These are phyloP conservation scores for Apodemus agrarius DNA, from an alignment of 2,797 vertebrate species.

Conservation along the genomic window DNA sequence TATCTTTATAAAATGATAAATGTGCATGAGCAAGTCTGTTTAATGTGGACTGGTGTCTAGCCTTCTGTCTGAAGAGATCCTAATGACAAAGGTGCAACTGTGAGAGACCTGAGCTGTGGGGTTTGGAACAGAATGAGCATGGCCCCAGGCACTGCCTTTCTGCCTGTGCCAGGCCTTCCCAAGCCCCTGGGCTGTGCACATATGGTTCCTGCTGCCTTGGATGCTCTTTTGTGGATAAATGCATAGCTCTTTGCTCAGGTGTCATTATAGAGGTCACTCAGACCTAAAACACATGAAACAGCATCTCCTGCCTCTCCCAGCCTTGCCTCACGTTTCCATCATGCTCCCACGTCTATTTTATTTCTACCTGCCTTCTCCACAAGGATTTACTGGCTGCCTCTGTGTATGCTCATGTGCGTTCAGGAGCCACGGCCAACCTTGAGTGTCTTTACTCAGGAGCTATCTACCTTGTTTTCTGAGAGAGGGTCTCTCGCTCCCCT, in stretches of 20 bases:
- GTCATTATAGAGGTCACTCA: background rate
- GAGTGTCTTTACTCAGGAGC: background rate
- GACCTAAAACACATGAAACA: background rate
- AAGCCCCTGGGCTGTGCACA: background rate
- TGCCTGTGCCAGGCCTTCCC: background rate
- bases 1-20: conserved; percentile 11
- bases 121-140: background rate
- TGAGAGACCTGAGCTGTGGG: background rate
- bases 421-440: background rate
- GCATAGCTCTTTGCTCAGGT: background rate
- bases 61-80: background rate
- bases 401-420: background rate
- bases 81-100: background rate
- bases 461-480: background rate
- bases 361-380: background rate
- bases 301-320: background rate
- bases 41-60: background rate
- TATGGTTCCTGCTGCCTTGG: background rate
- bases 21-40: background rate
- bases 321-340: background rate
- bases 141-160: background rate
- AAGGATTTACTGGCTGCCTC: background rate
- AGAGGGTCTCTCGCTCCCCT: background rate
- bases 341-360: background rate
- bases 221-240: background rate